phyloP scores from a whole-genome alignment of 1,140 invertebrate genomes.

The Nephila pilipes region DNA sequence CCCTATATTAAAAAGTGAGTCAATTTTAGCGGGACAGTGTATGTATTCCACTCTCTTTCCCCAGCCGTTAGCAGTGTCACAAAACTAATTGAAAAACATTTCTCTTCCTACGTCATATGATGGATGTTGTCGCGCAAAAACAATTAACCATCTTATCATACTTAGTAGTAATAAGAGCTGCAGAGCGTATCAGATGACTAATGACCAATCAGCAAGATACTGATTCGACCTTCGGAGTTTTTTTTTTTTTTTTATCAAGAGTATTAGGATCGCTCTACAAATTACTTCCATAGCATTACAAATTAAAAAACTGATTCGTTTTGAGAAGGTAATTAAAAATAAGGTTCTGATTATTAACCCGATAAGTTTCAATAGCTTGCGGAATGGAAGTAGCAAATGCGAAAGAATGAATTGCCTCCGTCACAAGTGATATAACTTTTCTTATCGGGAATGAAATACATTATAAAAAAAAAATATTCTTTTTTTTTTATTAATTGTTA shows the following conservation, averaged over 20 bases:
- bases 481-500: too few species aligned
- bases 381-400: too few species aligned
- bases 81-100: background rate
- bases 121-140: background rate
- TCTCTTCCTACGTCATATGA: background rate
- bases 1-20: too few species aligned
- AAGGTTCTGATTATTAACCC: background rate
- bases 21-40: too few species aligned
- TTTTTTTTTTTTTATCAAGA: background rate
- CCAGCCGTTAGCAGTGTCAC: too few species aligned
- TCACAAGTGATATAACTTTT: too few species aligned
- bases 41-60: too few species aligned
- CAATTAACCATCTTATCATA: background rate
- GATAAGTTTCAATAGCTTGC: background rate
- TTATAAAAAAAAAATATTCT: too few species aligned
- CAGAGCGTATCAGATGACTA: background rate
- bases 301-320: background rate
- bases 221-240: background rate
- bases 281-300: background rate
- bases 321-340: background rate
- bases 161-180: constrained; percentile 1
- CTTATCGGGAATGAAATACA: too few species aligned
- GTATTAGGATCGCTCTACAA: background rate
- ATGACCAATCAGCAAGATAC: background rate
- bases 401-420: too few species aligned